Evolutionary conservation across 2,888 invertebrate species (phyloP).

Genomic region (Tuta absoluta): DNA sequence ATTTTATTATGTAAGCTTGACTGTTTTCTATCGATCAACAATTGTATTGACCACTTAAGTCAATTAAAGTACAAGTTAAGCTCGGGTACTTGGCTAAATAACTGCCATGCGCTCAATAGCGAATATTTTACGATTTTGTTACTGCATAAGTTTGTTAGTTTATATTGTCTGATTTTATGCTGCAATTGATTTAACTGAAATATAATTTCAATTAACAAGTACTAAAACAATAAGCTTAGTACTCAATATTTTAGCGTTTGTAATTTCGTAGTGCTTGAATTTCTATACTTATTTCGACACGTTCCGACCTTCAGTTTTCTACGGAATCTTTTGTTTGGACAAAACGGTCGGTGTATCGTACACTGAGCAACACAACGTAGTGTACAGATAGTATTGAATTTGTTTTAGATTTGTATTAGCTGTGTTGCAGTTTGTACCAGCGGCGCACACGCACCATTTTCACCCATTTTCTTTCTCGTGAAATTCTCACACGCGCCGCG

Average conservation of each 20-base stretch:
- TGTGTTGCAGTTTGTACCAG: background rate
- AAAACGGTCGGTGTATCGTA: background rate
- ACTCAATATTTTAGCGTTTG: background rate
- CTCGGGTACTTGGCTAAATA: conserved; percentile 37
- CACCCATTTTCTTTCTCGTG: conserved; percentile 72
- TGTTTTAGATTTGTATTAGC: too few species aligned
- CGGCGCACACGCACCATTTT: conserved; percentile 62
- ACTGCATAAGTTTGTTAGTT: background rate
- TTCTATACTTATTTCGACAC: background rate
- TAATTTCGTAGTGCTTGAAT: background rate
- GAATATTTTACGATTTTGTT: conserved; percentile 13
- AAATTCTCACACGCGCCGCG: conserved; percentile 68
- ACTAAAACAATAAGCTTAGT: background rate
- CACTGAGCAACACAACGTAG: too few species aligned
- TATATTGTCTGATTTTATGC: conserved; percentile 1
- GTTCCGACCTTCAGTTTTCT: background rate
- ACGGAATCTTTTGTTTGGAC: background rate
- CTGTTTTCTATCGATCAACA: conserved; percentile 26
- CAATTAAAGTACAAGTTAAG: conserved; percentile 33
- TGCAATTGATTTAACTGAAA: background rate
- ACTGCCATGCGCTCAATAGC: conserved; percentile 18
- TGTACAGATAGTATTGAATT: too few species aligned
- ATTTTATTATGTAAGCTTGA: conserved; percentile 18
- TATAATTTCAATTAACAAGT: too few species aligned
- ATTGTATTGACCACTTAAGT: conserved; percentile 32